Evolutionary conservation across 2,113 vertebrate genomes (phyloP).

Genomic region (Bubo bubo): DNA sequence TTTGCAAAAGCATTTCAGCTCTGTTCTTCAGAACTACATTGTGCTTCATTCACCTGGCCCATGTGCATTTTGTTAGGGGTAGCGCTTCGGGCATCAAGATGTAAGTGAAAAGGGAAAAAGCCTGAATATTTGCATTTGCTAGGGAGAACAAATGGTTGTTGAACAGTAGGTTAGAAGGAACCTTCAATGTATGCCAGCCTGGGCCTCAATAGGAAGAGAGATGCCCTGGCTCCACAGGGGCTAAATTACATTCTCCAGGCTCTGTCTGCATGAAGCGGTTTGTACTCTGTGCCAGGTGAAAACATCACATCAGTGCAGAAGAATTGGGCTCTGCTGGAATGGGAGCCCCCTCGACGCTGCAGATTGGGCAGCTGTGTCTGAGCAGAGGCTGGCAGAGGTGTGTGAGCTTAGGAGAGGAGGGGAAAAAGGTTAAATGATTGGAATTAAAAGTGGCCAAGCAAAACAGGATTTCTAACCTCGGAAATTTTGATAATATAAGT

Average conservation of each 20-base stretch:
- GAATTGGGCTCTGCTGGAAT: neutral
- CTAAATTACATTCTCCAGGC: neutral
- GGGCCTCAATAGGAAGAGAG: neutral
- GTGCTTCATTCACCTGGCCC: neutral
- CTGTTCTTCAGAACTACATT: accelerated
- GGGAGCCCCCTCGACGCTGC: neutral
- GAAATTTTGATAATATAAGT: accelerated
- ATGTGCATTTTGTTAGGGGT: neutral
- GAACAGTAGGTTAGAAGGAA: neutral
- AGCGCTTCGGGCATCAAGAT: neutral
- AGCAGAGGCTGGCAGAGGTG: neutral
- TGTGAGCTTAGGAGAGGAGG: neutral
- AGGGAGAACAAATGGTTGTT: neutral
- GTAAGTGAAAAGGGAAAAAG: neutral
- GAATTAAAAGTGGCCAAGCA: neutral
- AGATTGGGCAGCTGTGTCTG: neutral
- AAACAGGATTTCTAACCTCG: neutral
- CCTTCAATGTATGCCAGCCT: neutral
- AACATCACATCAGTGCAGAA: neutral
- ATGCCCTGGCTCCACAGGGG: neutral
- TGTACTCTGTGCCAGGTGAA: neutral
- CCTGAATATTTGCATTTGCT: neutral
- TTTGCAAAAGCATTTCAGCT: neutral
- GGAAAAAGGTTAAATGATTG: accelerated
- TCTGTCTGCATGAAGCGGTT: neutral